Evolutionary conservation across 2,113 vertebrate genomes (phyloP).

Genomic region (Danio rerio): DNA sequence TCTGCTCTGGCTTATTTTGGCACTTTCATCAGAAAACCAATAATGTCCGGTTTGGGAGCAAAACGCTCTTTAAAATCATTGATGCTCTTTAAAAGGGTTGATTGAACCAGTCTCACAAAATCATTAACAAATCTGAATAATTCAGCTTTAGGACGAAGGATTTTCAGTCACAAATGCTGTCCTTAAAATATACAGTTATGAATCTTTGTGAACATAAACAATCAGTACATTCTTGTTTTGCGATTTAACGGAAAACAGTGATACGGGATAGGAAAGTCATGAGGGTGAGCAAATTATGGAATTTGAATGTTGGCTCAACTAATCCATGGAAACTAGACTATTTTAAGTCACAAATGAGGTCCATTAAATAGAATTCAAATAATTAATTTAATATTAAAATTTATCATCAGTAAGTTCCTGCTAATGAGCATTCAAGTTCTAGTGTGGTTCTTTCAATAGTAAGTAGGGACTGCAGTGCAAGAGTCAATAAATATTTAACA

Average conservation of each 20-base stretch:
- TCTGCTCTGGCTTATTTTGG: constrained; percentile 9
- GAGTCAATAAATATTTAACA: too few species aligned
- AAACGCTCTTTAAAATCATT: background rate
- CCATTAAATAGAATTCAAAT: too few species aligned
- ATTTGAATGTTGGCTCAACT: background rate
- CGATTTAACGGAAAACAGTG: background rate
- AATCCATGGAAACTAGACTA: too few species aligned
- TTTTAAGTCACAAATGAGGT: too few species aligned
- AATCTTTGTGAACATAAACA: background rate
- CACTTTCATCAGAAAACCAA: background rate
- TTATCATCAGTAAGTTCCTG: too few species aligned
- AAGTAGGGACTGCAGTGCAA: too few species aligned
- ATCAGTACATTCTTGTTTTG: background rate
- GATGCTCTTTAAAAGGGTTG: background rate
- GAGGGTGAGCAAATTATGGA: background rate
- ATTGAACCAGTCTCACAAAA: background rate
- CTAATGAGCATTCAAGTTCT: too few species aligned
- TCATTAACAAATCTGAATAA: background rate
- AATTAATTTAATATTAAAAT: too few species aligned
- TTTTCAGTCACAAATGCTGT: background rate
- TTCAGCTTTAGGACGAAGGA: background rate
- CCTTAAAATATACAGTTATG: background rate
- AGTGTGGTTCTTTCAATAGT: too few species aligned
- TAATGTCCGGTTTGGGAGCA: background rate
- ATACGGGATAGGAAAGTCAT: background rate